Evolutionary conservation across 2,113 vertebrate species (phyloP), one percentile per base, ranked within the genome.

Genomic region (Atractosteus spatula): DNA sequence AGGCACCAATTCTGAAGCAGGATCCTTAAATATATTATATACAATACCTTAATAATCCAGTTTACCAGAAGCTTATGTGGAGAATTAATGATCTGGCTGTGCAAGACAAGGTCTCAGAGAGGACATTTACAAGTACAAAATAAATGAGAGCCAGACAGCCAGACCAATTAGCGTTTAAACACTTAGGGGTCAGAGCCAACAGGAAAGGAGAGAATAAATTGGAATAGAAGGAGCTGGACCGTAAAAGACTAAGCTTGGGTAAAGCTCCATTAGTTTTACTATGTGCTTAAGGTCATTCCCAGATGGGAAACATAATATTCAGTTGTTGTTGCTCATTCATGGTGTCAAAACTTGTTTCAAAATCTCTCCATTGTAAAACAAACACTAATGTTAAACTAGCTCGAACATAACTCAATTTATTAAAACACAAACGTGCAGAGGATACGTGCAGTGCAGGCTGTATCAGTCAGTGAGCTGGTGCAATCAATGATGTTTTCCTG

Each of bases 81-180:
- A 41, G 72, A 66, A 68, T 74, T 74, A 74, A 74, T 68, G 72
- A 62, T 69, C 29, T 43, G 66, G 11, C n/a, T 43, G 43, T 44
- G 72, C 41, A 41, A 17, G 44, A 44, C 72, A 68, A 73, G 72
- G 72, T 68, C 66, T 68, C 45, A 59, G 66, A 51, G 66, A 74
- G 66, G 66, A 74, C 72, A 42, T 74, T 74, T 74, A 54, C 72
- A 62, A 74, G 72, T 54, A 66, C 57, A 14, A 57, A 61, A 59
- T 61, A 62, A 67, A 68, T 55, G 55, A 11, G 56, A 55, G 66
- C 72, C 56, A 41, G 45, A 14, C 56, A 44, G 69, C 3, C 57
- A 16, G 56, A 55, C 66, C 72, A 74, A 68, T 68, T 74, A 74
- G 66, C 66, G 59, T 47, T 67, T 45, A 62, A 68, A 74, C 66